Percentiles rank a stretch among this genome's conserved stretches.
phyloP scores from a whole-genome alignment of 1,140 invertebrate genomes.

The Tetramorium alpestre region DNA sequence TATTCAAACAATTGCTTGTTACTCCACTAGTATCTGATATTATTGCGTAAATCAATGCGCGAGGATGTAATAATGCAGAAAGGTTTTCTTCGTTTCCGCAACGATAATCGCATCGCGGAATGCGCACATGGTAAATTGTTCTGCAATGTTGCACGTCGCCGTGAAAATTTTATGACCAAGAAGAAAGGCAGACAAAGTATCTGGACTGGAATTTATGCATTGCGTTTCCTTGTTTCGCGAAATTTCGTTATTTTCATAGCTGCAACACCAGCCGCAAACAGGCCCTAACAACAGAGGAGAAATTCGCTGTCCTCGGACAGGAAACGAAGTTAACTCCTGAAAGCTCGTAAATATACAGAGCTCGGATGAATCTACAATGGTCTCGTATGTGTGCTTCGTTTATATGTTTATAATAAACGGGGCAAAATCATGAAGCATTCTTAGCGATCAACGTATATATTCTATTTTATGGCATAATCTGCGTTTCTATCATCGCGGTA shows the following conservation, averaged over 20 bases:
- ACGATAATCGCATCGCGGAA: constrained; percentile 24
- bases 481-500: neutral
- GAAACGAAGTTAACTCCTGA: constrained; percentile 56
- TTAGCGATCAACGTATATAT: neutral
- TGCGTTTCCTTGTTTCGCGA: constrained; percentile 33
- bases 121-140: constrained; percentile 14
- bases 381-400: neutral
- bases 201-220: constrained; percentile 57
- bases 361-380: constrained; percentile 4
- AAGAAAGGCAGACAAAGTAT: constrained; percentile 44
- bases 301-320: constrained; percentile 45
- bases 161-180: constrained; percentile 41
- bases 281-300: constrained; percentile 57
- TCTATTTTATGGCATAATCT: neutral
- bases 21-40: neutral
- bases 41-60: neutral
- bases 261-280: constrained; percentile 50
- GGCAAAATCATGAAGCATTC: neutral
- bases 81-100: neutral
- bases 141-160: constrained; percentile 4
- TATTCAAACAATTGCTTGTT: neutral
- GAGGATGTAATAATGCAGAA: neutral
- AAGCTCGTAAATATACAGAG: constrained; percentile 54
- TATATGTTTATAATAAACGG: constrained; percentile 19
- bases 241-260: constrained; percentile 60